phyloP scores from a whole-genome alignment of 2,888 invertebrate genomes.

The Pomacea canaliculata region DNA sequence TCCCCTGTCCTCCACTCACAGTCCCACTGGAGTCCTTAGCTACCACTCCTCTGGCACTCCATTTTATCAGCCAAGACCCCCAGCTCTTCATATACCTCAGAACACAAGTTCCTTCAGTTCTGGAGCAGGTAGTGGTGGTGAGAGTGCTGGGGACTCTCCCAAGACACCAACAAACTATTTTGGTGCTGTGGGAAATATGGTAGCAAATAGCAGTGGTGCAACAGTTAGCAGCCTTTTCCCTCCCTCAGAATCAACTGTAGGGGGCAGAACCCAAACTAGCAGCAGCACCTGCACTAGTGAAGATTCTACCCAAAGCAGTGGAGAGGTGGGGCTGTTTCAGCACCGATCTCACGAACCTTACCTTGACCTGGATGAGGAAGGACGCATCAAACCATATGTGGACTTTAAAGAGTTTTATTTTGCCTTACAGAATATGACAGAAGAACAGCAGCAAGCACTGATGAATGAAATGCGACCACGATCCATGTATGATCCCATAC shows the following conservation, averaged over 20 bases:
- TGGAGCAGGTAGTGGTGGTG: conserved; percentile 2
- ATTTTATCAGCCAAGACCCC: conserved; percentile 28
- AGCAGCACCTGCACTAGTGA: conserved; percentile 56
- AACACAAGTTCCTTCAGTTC: conserved; percentile 9
- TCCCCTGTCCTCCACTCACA: conserved; percentile 77
- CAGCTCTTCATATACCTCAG: conserved; percentile 33
- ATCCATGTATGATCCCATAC: conserved; percentile 62
- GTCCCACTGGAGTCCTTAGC: conserved; percentile 51
- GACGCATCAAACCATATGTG: conserved; percentile 83
- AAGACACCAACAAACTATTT: conserved; percentile 32
- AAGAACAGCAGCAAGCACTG: conserved; percentile 57
- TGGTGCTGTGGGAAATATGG: background rate
- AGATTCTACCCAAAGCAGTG: conserved; percentile 63
- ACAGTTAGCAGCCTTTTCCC: conserved; percentile 35
- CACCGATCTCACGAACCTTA: conserved; percentile 42
- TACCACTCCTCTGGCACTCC: conserved; percentile 31
- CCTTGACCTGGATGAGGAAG: conserved; percentile 76
- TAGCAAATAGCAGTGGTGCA: conserved; percentile 18
- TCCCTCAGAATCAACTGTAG: conserved; percentile 32
- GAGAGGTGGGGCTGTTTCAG: conserved; percentile 50
- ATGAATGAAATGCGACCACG: conserved; percentile 59
- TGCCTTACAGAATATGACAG: conserved; percentile 60
- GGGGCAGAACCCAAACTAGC: conserved; percentile 33
- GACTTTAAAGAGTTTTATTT: conserved; percentile 80
- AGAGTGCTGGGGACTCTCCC: conserved; percentile 24